Evolutionary conservation across 2,113 vertebrate species (phyloP).

Genomic region (Perccottus glenii): DNA sequence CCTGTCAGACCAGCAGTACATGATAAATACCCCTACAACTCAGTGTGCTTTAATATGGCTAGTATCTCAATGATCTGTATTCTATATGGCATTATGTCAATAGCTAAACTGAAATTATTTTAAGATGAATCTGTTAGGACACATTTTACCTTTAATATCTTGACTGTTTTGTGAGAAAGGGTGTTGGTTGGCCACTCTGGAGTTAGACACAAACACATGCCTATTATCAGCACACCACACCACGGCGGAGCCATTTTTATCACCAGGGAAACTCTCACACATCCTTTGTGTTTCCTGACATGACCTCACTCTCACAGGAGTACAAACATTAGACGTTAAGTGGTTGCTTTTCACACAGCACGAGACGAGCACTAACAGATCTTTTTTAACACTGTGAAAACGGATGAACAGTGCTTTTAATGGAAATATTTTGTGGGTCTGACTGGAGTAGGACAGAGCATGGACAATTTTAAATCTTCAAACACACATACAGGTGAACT

Average conservation of each 20-base stretch:
- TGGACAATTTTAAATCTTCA: neutral
- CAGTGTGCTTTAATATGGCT: no score
- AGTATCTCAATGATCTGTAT: neutral
- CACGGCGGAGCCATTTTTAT: slow-evolving; percentile 43
- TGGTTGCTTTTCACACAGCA: slow-evolving; percentile 33
- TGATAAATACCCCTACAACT: neutral
- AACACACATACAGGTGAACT: neutral
- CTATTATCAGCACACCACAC: slow-evolving; percentile 53
- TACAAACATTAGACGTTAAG: slow-evolving; percentile 36
- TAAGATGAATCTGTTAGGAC: slow-evolving; percentile 4
- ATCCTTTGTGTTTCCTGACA: slow-evolving; percentile 43
- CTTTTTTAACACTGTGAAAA: slow-evolving; percentile 14
- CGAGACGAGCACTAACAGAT: slow-evolving; percentile 7
- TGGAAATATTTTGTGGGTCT: no score
- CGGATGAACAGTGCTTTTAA: no score
- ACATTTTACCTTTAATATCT: slow-evolving; percentile 13
- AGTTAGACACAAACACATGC: slow-evolving; percentile 31
- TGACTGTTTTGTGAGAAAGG: slow-evolving; percentile 35
- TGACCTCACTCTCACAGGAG: slow-evolving; percentile 61
- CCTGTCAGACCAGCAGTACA: slow-evolving; percentile 49
- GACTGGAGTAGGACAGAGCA: no score
- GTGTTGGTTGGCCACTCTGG: slow-evolving; percentile 40
- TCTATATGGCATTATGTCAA: slow-evolving; percentile 1
- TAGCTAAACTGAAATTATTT: neutral
- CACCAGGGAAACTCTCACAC: slow-evolving; percentile 48